Base-by-base conservation (phyloP, 2,797 vertebrate genomes). In the Pseudomugil gertrudae region DNA sequence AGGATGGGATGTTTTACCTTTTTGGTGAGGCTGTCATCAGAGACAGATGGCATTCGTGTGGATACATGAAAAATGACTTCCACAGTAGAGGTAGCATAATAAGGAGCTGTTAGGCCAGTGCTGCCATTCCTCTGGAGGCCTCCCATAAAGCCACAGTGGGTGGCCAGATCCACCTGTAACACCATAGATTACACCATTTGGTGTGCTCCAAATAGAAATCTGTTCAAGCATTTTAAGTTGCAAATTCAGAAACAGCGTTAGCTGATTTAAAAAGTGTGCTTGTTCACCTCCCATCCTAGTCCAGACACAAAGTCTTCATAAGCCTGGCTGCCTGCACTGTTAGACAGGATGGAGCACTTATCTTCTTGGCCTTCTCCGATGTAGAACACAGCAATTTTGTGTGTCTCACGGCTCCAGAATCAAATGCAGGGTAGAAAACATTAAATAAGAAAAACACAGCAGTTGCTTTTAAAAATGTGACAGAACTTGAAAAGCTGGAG, bases 51-150 rank as follows among this genome's bases (percentile, higher is more conserved):
- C 97, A 99, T 99, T 32, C 98, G 94, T 0, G 98, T 99, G 53
- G 98, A 99, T 63, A 98, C 98, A 0, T 99, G 98, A 87, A 98
- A 99, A 88, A 99, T 98, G n/a, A 95, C 95, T 90, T 99, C 98
- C 89, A 98, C 94, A 0, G 96, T 98, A 35, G 98, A 99, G 92
- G 97, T 98, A 89, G 98, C 96, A 0, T 96, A 98, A 88, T 99
- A 99, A 47, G 98, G 98, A 3, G 98, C 97, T 0, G 98, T 98
- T 38, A 93, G 90, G n/a, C 98, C 98, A 0, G 98, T 99, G 94
- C 97, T 99, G 90, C 98, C 98, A 0, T 98, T 99, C 79, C 96
- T 95, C 85, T 98, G 98, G 72, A 99, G 95, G 54, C 98, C 98
- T 0, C 98, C 98, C 96, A 99, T 97, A 71, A 99, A 99, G n/a